These are phyloP conservation scores for Apogon talboti DNA, from an alignment of 2,797 vertebrate species.

Conservation along the genomic window DNA sequence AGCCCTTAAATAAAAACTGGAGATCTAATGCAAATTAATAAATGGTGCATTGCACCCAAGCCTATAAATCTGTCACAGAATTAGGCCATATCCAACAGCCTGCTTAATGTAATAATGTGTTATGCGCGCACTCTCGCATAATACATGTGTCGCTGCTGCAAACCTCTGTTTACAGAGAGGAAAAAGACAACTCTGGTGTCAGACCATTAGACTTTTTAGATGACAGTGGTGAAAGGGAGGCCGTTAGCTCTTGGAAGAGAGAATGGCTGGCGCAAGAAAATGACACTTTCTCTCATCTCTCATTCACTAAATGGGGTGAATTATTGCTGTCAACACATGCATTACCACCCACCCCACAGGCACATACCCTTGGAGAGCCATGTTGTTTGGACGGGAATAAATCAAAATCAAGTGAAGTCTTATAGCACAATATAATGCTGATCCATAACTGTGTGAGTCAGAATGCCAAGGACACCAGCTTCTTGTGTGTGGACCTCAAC, in stretches of 20 bases:
- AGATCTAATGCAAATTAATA: conserved; percentile 56
- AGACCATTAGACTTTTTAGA: conserved; percentile 43
- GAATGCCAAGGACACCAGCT: conserved; percentile 41
- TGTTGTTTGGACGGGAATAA: conserved; percentile 44
- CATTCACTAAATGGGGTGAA: conserved; percentile 71
- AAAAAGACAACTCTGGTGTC: conserved; percentile 43
- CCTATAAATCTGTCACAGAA: conserved; percentile 54
- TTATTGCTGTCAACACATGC: conserved; percentile 67
- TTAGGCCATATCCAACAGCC: conserved; percentile 40
- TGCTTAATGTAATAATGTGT: conserved; percentile 45
- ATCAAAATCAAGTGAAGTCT: conserved; percentile 50
- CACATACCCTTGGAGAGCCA: conserved; percentile 32
- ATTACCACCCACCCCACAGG: conserved; percentile 43
- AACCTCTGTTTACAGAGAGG: conserved; percentile 37
- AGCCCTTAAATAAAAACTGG: conserved; percentile 32
- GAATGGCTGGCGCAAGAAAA: conserved; percentile 49
- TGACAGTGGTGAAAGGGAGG: conserved; percentile 49
- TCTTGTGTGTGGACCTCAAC: conserved; percentile 8
- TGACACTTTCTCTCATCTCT: conserved; percentile 50
- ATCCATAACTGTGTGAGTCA: conserved; percentile 11
- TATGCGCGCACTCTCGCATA: conserved; percentile 29
- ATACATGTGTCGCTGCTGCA: conserved; percentile 27
- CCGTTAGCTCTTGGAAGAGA: conserved; percentile 29
- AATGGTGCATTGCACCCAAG: conserved; percentile 41
- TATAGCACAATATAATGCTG: conserved; percentile 26